Evolutionary conservation across 2,113 vertebrate genomes (phyloP).

Genomic region (Rutilus rutilus): DNA sequence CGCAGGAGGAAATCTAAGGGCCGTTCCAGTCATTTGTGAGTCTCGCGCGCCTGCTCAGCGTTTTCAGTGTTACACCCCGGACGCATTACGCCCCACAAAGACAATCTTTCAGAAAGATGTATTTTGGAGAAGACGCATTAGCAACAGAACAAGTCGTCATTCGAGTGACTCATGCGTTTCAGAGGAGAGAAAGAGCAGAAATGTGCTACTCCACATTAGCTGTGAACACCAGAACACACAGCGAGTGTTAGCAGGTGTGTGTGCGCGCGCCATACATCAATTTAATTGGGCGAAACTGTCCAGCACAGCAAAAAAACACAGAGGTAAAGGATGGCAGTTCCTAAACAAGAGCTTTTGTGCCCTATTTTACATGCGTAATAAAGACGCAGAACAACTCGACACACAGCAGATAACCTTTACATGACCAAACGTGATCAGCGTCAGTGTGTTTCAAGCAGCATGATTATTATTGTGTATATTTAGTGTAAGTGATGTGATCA

Average conservation of each 20-base stretch:
- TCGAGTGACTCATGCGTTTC: slow-evolving; percentile 24
- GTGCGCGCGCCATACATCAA: slow-evolving; percentile 41
- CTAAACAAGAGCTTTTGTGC: neutral
- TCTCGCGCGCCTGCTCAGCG: slow-evolving; percentile 5
- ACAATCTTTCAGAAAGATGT: neutral
- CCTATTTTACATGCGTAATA: slow-evolving; percentile 2
- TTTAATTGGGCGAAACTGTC: slow-evolving; percentile 51
- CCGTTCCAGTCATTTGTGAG: neutral
- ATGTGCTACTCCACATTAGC: slow-evolving; percentile 6
- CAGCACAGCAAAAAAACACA: slow-evolving; percentile 38
- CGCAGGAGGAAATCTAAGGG: too few species aligned
- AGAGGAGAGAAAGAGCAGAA: neutral
- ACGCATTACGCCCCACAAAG: neutral
- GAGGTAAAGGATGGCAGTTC: slow-evolving; percentile 28
- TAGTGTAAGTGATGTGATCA: neutral
- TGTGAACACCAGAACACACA: neutral
- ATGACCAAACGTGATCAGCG: neutral
- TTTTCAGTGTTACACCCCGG: neutral
- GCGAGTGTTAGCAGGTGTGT: slow-evolving; percentile 32
- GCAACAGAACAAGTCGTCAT: neutral
- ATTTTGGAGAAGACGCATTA: neutral
- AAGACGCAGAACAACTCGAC: neutral
- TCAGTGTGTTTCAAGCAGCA: neutral
- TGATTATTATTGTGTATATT: too few species aligned
- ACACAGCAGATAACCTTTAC: neutral